These are phyloP conservation scores for Patella pellucida DNA, from an alignment of 2,888 invertebrate genomes.

Conservation along the genomic window DNA sequence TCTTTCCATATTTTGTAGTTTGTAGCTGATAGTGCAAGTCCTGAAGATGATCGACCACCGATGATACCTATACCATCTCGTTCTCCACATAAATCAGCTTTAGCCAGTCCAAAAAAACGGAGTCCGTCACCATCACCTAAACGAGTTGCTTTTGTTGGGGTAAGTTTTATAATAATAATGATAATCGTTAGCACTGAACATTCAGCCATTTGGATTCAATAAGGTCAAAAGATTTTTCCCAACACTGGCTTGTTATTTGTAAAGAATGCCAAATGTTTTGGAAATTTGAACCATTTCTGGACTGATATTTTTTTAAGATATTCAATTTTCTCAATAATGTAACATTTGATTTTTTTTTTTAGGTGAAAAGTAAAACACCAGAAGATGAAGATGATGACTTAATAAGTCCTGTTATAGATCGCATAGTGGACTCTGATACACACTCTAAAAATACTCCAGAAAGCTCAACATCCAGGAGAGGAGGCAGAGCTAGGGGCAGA, in stretches of 20 bases:
- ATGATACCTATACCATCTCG: slow-evolving; percentile 19
- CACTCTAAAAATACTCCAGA: neutral
- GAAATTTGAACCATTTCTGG: no score
- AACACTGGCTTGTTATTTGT: no score
- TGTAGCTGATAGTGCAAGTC: slow-evolving; percentile 15
- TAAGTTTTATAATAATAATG: slow-evolving; percentile 22
- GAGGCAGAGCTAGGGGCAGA: neutral
- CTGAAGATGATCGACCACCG: slow-evolving; percentile 11
- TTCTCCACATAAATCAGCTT: slow-evolving; percentile 47
- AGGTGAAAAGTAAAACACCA: no score
- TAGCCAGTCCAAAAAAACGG: slow-evolving; percentile 39
- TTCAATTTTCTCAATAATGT: no score
- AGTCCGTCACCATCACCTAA: slow-evolving; percentile 55
- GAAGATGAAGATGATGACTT: neutral
- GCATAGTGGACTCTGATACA: neutral
- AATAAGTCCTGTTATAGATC: slow-evolving; percentile 4
- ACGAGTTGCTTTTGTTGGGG: slow-evolving; percentile 52
- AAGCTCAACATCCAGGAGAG: neutral
- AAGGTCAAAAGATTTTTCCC: no score
- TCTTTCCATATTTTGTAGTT: neutral
- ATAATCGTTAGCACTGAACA: neutral
- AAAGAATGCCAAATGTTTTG: no score
- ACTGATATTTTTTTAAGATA: no score
- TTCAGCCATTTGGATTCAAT: no score
- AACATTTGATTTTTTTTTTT: no score